Conservation (phyloP, 2,888 invertebrate genomes). For the Diogma glabrata region DNA sequence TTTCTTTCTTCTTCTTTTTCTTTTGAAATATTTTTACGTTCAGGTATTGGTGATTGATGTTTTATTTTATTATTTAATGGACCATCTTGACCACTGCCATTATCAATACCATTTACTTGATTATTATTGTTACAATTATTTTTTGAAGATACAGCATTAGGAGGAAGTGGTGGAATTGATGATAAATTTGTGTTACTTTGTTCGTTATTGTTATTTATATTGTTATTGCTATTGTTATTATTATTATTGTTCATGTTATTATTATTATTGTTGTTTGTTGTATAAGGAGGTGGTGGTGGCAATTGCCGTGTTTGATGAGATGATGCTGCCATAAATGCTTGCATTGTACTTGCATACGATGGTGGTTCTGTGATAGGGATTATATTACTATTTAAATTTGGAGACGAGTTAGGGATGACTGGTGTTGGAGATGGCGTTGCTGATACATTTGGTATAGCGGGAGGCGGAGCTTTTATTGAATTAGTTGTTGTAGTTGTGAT, state of each 20-base stretch:
- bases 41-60: slow-evolving; percentile 91
- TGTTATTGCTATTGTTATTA: slow-evolving; percentile 15
- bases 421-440: slow-evolving; percentile 21
- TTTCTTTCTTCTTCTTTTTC: slow-evolving; percentile 74
- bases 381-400: slow-evolving; percentile 27
- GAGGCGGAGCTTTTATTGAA: slow-evolving; percentile 39
- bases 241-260: slow-evolving; percentile 20
- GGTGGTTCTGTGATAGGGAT: slow-evolving; percentile 81
- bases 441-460: slow-evolving; percentile 39
- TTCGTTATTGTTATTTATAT: slow-evolving; percentile 24
- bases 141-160: slow-evolving; percentile 36
- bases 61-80: slow-evolving; percentile 63
- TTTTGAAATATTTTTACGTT: slow-evolving; percentile 80
- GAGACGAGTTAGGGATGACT: slow-evolving; percentile 24
- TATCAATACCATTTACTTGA: slow-evolving; percentile 10
- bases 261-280: slow-evolving; percentile 29
- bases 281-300: slow-evolving; percentile 59
- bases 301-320: slow-evolving; percentile 39
- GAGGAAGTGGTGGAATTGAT: slow-evolving; percentile 43
- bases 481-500: slow-evolving; percentile 38
- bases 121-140: slow-evolving; percentile 12
- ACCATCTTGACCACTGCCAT: slow-evolving; percentile 38
- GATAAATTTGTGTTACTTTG: slow-evolving; percentile 34
- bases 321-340: slow-evolving; percentile 44
- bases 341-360: slow-evolving; percentile 85